Base-by-base conservation (phyloP, 2,888 invertebrate genomes). In the Clostera curtula region DNA sequence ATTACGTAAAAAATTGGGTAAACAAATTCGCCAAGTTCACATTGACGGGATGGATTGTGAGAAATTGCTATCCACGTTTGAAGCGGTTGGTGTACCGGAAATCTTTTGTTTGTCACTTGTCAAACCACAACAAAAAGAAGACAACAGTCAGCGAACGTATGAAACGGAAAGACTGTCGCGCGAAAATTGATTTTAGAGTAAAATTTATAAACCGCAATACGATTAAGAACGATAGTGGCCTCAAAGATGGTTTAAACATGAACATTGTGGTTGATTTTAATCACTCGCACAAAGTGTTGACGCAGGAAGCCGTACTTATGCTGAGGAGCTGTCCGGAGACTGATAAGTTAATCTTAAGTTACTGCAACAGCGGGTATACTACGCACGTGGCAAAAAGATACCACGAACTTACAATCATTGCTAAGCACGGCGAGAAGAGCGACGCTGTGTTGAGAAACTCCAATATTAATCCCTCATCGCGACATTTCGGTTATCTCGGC, bases 101-200 rank as follows among this genome's bases (percentile, higher is more conserved):
- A 41, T 25, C 41, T 1, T 65, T 34, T 36, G 27, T 17, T 1
- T 65, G 65, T 13, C 53, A 55, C 13, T 42, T 42, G 12, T 46
- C 60, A 1, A 27, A 39, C 4, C 38, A 34, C 14, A 60, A 62
- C 27, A 63, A 44, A 28, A 45, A 8, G 4, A 41, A 29, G 12
- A 14, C 8, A 6, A 12, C 24, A 1, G 16, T 23, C 8, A n/a
- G 20, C 9, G 14, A 13, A 0, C 16, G 24, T 2, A 12, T 48
- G 20, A 47, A 30, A 13, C 43, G 42, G 12, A 48, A 49, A 19
- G 31, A 43, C 1, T 63, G 63, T 29, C 31, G 26, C 19, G 65
- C 65, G 2, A 48, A 44, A 27, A 43, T 65, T 4, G 55, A 62
- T 16, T 63, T 65, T 16, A 50, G 44, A 45, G 19, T 61, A 5